Base-by-base conservation (phyloP, 2,888 invertebrate species). In the Campoplex nolae region DNA sequence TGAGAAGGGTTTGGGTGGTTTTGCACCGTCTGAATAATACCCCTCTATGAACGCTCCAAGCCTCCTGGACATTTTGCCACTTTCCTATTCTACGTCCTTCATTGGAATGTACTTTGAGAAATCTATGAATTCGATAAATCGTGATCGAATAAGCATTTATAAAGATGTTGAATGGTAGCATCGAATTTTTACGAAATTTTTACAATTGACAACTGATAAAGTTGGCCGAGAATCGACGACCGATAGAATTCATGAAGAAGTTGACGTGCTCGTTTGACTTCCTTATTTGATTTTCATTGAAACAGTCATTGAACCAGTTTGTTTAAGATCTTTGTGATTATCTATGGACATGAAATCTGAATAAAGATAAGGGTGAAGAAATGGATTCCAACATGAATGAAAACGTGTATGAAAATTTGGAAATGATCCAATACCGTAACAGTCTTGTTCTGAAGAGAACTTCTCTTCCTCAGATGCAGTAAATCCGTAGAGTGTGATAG, bases 1-100 rank as follows among this genome's bases (percentile, higher is more conserved):
- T 93, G 93, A 93, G 92, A 92, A 93, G 92, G 92, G 91, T 91
- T 90, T 80, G 85, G 83, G 83, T 70, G 79, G 75, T 83, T 86
- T 67, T 70, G 42, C 81, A 74, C 51, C 56, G 74, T 62, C 80
- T 87, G 84, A 87, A 85, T 71, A 83, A 83, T 87, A 80, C 76
- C 38, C 85, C 76, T 23, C 76, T 68, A 83, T 83, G 76, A 84
- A 85, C 70, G 75, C 71, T 84, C 68, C 28, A 42, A 68, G 38
- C 78, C 51, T 78, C 38, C 68, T 68, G 68, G 67, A 68, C 78
- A 54, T 54, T 78, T 78, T 54, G 68, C 28, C 38, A 77, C 35
- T 58, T 16, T 9, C 76, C 35, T 6, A 62, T 78, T 68, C 58
- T 58, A 23, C n/a, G 18, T 35, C 23, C 23, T 0, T 16, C 38